Evolutionary conservation across 2,797 vertebrate species (phyloP).

Genomic region (Acropternis orthonyx): DNA sequence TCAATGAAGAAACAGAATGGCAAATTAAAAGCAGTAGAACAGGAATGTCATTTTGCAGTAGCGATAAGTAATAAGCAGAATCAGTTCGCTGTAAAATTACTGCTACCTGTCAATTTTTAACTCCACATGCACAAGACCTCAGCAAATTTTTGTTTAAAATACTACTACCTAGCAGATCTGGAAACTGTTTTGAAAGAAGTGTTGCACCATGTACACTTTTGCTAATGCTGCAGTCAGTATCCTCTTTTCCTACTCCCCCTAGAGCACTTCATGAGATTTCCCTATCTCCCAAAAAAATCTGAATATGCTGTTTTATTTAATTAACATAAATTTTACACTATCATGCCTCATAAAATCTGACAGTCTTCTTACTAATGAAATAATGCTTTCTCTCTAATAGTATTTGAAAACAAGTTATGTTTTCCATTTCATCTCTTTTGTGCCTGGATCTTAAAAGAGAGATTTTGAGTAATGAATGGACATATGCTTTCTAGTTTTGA

Average conservation of each 20-base stretch:
- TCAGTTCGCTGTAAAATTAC: neutral
- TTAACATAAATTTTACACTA: neutral
- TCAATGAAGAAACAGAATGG: constrained; percentile 14
- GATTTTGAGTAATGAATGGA: neutral
- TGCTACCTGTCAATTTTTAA: neutral
- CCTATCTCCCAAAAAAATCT: neutral
- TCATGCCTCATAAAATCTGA: neutral
- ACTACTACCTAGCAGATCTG: neutral
- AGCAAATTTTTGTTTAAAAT: neutral
- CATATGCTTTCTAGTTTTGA: neutral
- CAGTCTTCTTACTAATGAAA: neutral
- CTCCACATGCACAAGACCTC: neutral
- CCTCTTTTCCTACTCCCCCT: neutral
- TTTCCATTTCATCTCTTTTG: neutral
- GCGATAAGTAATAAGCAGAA: neutral
- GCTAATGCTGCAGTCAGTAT: neutral
- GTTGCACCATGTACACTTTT: neutral
- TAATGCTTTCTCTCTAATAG: neutral
- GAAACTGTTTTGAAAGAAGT: neutral
- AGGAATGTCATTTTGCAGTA: neutral
- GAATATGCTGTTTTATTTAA: neutral
- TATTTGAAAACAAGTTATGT: neutral
- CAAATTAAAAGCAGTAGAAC: constrained; percentile 36
- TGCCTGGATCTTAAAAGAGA: neutral
- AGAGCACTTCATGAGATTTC: neutral